Conservation (phyloP, 1,140 invertebrate genomes). For the Ruditapes philippinarum region DNA sequence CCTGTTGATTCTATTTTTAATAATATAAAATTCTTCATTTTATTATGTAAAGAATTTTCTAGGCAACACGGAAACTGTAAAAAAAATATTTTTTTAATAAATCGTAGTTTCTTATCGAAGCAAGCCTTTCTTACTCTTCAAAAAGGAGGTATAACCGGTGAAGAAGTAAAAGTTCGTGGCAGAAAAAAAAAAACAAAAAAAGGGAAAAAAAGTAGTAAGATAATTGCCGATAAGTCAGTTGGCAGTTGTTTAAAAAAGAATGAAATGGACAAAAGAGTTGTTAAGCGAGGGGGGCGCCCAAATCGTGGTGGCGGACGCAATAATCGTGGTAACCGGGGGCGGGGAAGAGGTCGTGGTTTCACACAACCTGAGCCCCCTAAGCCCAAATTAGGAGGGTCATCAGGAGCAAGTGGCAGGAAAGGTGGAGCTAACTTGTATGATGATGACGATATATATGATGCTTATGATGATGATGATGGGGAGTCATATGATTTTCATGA, state of each 20-base stretch:
- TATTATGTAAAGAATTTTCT: no score
- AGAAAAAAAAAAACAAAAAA: no score
- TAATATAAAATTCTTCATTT: no score
- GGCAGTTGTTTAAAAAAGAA: no score
- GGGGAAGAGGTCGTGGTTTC: slow-evolving; percentile 42
- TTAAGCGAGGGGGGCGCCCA: slow-evolving; percentile 66
- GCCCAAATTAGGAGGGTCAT: not conserved
- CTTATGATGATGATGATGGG: slow-evolving; percentile 46
- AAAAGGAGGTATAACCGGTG: slow-evolving; percentile 1
- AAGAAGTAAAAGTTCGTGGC: not conserved
- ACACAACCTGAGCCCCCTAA: not conserved
- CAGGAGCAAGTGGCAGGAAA: slow-evolving; percentile 64
- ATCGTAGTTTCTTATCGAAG: no score
- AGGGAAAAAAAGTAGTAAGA: no score
- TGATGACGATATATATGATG: slow-evolving; percentile 65
- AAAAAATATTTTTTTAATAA: no score
- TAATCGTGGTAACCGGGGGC: slow-evolving; percentile 65
- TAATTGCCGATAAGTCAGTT: no score
- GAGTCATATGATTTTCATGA: not conserved
- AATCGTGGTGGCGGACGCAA: slow-evolving; percentile 81
- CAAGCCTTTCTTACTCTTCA: no score
- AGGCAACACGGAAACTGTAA: no score
- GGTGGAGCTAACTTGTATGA: slow-evolving; percentile 61
- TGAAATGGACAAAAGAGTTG: slow-evolving; percentile 56
- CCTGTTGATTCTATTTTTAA: no score